Base-by-base conservation (phyloP, 1,140 invertebrate genomes). In the Pseudomyrmex pallidus region DNA sequence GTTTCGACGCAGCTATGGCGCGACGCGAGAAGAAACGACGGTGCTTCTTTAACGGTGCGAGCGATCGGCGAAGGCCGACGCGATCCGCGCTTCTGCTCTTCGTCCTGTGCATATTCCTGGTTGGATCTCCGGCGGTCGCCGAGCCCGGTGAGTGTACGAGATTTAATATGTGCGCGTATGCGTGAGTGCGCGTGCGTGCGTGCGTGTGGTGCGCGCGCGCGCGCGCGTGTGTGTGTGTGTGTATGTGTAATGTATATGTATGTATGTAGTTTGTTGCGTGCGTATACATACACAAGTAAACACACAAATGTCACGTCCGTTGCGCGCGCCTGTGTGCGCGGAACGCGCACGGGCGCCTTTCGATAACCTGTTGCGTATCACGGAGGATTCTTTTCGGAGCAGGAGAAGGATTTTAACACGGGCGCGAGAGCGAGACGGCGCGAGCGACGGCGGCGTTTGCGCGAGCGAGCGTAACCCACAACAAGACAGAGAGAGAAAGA, bases 11-110 rank as follows among this genome's bases (percentile, higher is more conserved):
- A 67, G 44, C 7, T 44, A 68, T 76, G 85, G 85, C 80, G 76
- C 56, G 35, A 7, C 35, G 82, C 46, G 61, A 78, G 50, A 22
- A 63, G 54, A 54, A 91, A 87, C 90, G 80, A 86, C 92, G 91
- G 85, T 87, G 83, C 83, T 90, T 35, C 64, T 48, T 87, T 62
- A 84, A 90, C 56, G 82, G 87, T 85, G 77, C 78, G 83, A 87
- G 63, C 78, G 74, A 62, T 50, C 80, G 70, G 84, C 76, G 78
- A 87, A 90, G 80, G 83, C 85, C 88, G 52, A 57, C 20, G 85
- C 78, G 83, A 73, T 56, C 86, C 78, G 57, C 86, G 78, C 74
- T 91, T 68, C 73, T 85, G 63, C 74, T 90, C 76, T 61, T 90
- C 83, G 63, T 87, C 17, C 80, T 86, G 44, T 88, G 73, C 61